Percentiles rank a stretch among this genome's conserved stretches.
Conservation (phyloP, 2,113 vertebrate genomes). For the Heterocephalus glaber region DNA sequence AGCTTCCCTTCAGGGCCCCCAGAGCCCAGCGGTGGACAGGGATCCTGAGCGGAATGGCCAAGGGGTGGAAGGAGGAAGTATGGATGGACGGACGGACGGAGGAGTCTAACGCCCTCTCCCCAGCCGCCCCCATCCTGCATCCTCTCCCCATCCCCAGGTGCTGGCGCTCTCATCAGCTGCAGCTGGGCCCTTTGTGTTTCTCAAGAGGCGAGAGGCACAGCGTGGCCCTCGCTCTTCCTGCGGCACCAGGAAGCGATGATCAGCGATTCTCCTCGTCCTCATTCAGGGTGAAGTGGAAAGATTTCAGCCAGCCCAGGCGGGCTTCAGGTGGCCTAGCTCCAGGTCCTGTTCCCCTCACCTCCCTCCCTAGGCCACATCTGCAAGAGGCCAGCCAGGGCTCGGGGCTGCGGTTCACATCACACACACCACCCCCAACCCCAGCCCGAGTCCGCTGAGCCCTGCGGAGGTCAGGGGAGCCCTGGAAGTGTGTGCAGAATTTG, state of each 20-base stretch:
- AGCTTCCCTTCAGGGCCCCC: not conserved
- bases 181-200: conserved; percentile 79
- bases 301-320: conserved; percentile 57
- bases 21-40: not conserved
- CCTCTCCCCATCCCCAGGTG: conserved; percentile 71
- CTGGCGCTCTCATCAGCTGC: conserved; percentile 22
- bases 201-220: no score
- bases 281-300: conserved; percentile 76
- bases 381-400: not conserved
- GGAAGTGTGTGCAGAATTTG: not conserved
- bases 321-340: conserved; percentile 36
- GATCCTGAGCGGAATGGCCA: not conserved
- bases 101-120: not conserved
- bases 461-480: not conserved
- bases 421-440: not conserved
- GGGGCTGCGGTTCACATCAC: not conserved
- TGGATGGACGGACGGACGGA: not conserved
- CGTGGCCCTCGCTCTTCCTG: not conserved
- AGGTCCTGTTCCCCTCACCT: not conserved
- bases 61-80: no score
- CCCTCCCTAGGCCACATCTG: not conserved
- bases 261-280: conserved; percentile 74
- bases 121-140: not conserved
- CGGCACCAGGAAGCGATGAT: conserved; percentile 60
- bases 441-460: no score